Evolutionary conservation across 2,797 vertebrate genomes (phyloP), one percentile per base, ranked within the genome.

Genomic region (Sorex maritimensis): DNA sequence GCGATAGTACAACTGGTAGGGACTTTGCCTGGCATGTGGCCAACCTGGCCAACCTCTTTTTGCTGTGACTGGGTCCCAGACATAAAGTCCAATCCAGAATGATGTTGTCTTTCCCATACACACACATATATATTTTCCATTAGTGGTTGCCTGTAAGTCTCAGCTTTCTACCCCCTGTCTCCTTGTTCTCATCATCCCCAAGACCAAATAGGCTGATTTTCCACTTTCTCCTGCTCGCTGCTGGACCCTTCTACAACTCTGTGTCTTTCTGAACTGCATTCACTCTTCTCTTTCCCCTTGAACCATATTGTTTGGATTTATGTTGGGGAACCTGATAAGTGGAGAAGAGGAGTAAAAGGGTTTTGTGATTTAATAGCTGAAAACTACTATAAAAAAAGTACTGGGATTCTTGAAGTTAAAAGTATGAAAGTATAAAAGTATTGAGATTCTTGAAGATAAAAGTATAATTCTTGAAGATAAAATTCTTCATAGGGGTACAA

Each of bases 201-300:
- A 82, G 75, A 74, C 1, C 19, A n/a, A 11, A 12, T 19, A 30
- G 28, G 19, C 26, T 44, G 7, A 17, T 5, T 3, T 24, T 68
- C 41, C 7, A 26, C 14, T 49, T 68, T n/a, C 6, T 28, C n/a
- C n/a, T 63, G 17, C 55, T 65, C 10, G 81, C 58, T 55, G 1
- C 23, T 49, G 49, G 11, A 6, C 1, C 5, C 19, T 58, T 6
- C 2, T 34, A 41, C 30, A 6, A 7, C 8, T 0, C 4, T 10
- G 3, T 41, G 52, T 21, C n/a, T 6, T 87, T 77, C 41, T 30
- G 13, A 61, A n/a, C n/a, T n/a, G n/a, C n/a, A n/a, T n/a, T n/a
- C n/a, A 77, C 15, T 3, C 24, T 15, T 28, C 30, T 19, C 46
- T 1, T 19, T 82, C 41, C 19, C 4, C 61, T 30, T 19, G 10